phyloP scores from a whole-genome alignment of 2,113 vertebrate genomes.

The Crotalus horridus region DNA sequence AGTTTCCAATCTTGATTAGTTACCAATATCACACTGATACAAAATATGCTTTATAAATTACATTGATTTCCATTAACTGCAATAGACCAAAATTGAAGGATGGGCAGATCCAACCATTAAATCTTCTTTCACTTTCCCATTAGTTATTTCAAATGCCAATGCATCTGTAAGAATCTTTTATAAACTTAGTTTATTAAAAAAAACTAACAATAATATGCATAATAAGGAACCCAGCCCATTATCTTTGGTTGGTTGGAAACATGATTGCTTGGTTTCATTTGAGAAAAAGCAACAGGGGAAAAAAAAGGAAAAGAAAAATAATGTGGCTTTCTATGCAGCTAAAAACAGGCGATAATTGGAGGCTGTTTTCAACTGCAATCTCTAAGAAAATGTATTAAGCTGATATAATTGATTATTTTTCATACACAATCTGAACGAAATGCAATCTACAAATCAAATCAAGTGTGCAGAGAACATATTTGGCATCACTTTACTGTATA shows the following conservation, averaged over 20 bases:
- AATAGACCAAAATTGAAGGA: background rate
- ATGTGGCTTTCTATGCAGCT: background rate
- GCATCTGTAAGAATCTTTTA: background rate
- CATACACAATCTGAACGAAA: conserved; percentile 26
- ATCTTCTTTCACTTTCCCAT: background rate
- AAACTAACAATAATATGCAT: background rate
- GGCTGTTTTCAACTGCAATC: conserved; percentile 10
- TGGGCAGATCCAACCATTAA: background rate
- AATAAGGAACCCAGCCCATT: background rate
- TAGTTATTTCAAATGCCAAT: background rate
- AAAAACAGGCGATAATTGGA: conserved; percentile 29
- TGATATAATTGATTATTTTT: conserved; percentile 37
- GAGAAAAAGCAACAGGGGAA: background rate
- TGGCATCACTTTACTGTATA: conserved; percentile 18
- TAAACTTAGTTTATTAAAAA: background rate
- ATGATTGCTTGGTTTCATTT: conserved; percentile 12
- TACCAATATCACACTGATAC: background rate
- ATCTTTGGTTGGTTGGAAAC: background rate
- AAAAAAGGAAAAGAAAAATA: background rate
- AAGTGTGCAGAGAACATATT: conserved; percentile 11
- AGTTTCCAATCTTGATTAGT: too few relatives aligned
- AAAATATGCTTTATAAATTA: background rate
- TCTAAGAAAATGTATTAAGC: conserved; percentile 27
- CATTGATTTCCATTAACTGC: background rate
- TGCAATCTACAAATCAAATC: conserved; percentile 42